Evolutionary conservation across 2,113 vertebrate genomes (phyloP).

Genomic region (Elgaria multicarinata): DNA sequence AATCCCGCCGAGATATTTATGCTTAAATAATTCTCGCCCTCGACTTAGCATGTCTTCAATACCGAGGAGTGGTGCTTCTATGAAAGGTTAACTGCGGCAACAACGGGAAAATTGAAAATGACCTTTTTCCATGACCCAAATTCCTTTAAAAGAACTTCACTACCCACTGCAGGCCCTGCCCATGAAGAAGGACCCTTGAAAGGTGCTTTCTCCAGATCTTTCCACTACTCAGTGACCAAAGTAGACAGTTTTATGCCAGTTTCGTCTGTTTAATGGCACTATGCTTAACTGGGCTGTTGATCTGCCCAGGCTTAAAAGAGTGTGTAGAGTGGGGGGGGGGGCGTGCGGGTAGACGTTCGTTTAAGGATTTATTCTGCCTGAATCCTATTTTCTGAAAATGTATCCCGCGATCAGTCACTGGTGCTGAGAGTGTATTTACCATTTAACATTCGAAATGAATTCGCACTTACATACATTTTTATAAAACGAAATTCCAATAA

Average conservation of each 20-base stretch:
- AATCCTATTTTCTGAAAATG: conserved; percentile 66
- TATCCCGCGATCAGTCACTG: conserved; percentile 61
- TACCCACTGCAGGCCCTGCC: not conserved
- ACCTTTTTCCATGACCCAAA: conserved; percentile 61
- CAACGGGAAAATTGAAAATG: conserved; percentile 53
- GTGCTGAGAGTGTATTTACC: conserved; percentile 32
- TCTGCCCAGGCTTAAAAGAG: not conserved
- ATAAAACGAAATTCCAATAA: conserved; percentile 15
- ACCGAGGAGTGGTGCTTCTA: conserved; percentile 61
- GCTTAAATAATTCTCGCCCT: conserved; percentile 81
- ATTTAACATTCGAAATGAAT: conserved; percentile 44
- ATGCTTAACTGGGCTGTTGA: not conserved
- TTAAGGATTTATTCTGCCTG: conserved; percentile 71
- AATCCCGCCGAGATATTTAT: conserved; percentile 82
- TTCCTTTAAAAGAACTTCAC: conserved; percentile 54
- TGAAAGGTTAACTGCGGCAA: conserved; percentile 73
- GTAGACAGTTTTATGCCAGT: too few species aligned
- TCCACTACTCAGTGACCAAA: not conserved
- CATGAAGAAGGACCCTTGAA: not conserved
- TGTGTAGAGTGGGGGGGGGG: not conserved
- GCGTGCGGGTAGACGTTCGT: conserved; percentile 13
- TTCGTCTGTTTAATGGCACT: not conserved
- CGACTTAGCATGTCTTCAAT: conserved; percentile 75
- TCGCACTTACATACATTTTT: conserved; percentile 9
- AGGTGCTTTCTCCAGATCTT: not conserved